Conservation (phyloP, 2,113 vertebrate species). For the Oenanthe oenanthe region DNA sequence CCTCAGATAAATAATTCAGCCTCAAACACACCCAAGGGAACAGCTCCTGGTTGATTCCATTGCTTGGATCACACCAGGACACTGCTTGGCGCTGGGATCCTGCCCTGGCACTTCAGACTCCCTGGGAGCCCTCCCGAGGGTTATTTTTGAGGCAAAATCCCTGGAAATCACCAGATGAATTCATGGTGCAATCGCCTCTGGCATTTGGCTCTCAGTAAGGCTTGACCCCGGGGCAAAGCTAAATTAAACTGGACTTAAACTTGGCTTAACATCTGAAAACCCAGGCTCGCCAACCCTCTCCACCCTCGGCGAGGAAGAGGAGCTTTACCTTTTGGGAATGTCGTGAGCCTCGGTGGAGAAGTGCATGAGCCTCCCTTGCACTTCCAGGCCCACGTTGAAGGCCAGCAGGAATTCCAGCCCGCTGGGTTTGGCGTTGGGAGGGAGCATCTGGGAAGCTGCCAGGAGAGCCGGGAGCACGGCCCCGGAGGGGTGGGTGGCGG, state of each 20-base stretch:
- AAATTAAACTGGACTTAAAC: background rate
- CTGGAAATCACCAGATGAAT: background rate
- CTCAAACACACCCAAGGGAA: background rate
- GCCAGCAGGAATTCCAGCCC: conserved; percentile 85
- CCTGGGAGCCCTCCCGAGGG: background rate
- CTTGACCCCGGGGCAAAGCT: background rate
- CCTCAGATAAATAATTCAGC: background rate
- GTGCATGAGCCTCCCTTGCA: conserved; percentile 87
- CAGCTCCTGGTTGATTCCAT: background rate
- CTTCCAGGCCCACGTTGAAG: conserved; percentile 87
- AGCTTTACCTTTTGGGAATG: conserved; percentile 85
- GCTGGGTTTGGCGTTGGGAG: conserved; percentile 75
- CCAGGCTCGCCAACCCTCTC: background rate
- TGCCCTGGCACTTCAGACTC: background rate
- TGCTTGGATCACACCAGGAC: background rate
- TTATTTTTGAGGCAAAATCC: background rate
- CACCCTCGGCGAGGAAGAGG: fast-evolving
- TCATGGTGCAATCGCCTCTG: background rate
- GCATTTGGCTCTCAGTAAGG: background rate
- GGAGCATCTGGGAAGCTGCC: conserved; percentile 84
- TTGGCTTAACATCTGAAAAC: background rate
- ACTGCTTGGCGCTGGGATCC: background rate
- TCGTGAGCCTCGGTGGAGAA: conserved; percentile 85
- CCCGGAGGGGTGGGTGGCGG: conserved; percentile 88
- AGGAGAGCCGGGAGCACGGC: conserved; percentile 86